These are phyloP conservation scores for Mus spicilegus DNA, from an alignment of 2,113 vertebrate species.

Conservation along the genomic window DNA sequence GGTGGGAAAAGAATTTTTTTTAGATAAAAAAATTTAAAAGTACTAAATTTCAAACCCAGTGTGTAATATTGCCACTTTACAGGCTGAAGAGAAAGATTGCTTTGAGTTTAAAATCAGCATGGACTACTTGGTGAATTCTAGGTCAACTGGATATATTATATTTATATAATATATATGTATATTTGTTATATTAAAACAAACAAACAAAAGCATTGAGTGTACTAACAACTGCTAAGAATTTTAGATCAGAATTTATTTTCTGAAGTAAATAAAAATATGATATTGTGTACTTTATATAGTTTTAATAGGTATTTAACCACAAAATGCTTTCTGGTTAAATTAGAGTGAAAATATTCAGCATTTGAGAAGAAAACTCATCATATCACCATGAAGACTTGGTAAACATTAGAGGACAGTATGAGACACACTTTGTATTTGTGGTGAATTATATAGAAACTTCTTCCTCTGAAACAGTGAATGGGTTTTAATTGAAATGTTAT, in stretches of 20 bases:
- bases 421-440: background rate
- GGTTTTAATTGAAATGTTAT: conserved; percentile 6
- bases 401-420: background rate
- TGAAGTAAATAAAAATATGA: background rate
- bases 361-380: conserved; percentile 11
- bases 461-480: background rate
- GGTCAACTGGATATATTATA: background rate
- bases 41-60: background rate
- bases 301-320: conserved; percentile 22
- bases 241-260: conserved; percentile 45
- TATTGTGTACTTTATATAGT: background rate
- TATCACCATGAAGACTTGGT: background rate
- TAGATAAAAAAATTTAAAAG: background rate
- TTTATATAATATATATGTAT: no score
- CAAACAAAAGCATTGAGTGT: background rate
- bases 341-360: conserved; percentile 8
- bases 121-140: background rate
- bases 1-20: background rate
- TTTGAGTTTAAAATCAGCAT: background rate
- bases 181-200: background rate
- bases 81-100: background rate
- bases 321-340: background rate
- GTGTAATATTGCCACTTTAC: background rate
- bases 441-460: background rate
- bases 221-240: background rate